Base-by-base conservation (phyloP, 2,888 invertebrate genomes). In the Drosophila suboccidentalis region DNA sequence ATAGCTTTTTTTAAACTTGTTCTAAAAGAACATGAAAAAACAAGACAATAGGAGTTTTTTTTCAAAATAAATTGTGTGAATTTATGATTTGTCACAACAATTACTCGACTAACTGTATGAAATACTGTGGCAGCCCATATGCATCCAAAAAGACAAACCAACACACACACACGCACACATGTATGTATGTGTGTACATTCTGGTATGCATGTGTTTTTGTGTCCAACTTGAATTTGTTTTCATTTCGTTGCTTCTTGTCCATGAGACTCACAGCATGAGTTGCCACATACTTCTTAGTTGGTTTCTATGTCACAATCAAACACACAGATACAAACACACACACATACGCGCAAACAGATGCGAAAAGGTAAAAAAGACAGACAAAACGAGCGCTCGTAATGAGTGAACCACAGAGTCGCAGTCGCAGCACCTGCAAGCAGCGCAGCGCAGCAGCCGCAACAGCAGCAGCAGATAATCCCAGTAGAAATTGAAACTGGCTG, bases 401-500 rank as follows among this genome's bases (percentile, higher is more conserved):
- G 83, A 87, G 69, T 76, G 66, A 73, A 64, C 68, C 69, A 66
- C 68, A 68, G 71, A 68, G 75, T 62, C 66, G 58, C 63, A 32
- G 49, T 34, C 32, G 84, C 87, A 87, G 87, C 87, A 83, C 84
- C 84, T 78, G 78, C 78, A 78, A 70, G 69, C 73, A 66, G 58
- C 74, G 73, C 73, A 61, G 62, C 78, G 68, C 71, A 54, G 54
- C 76, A 64, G 71, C 78, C 63, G 59, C 66, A 65, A 5, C 29
- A 50, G 53, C 67, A 57, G 66, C 72, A 73, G 68, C 72, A 89
- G 86, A 89, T 86, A 86, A 87, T 87, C 86, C 86, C 89, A 87
- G 86, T 87, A 87, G 86, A 87, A 87, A 87, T 87, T 87, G 89
- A 87, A 87, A 87, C 86, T 87, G 85, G 86, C 86, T 89, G 86